Percentiles rank a stretch among this genome's conserved stretches.
These are phyloP conservation scores for Limnephilus lunatus DNA, from an alignment of 2,888 invertebrate genomes.

Conservation along the genomic window DNA sequence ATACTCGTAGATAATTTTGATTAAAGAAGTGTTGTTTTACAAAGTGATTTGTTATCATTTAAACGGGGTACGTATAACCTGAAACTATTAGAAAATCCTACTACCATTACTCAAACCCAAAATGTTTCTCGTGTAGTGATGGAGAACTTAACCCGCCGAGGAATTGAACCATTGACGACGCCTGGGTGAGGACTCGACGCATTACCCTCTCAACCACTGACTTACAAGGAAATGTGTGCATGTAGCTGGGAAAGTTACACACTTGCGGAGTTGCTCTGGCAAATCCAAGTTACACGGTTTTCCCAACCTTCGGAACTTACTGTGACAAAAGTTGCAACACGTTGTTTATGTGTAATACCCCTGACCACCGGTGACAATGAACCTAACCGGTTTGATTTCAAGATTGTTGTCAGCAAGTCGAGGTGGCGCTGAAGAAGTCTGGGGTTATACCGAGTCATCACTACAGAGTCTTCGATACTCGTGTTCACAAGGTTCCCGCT, in stretches of 20 bases:
- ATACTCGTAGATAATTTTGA: no score
- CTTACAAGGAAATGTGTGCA: background rate
- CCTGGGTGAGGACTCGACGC: no score
- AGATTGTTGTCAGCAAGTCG: background rate
- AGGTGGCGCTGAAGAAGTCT: background rate
- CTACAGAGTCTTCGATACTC: background rate
- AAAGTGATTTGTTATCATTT: no score
- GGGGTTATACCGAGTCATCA: background rate
- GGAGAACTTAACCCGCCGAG: no score
- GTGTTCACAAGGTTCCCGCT: background rate
- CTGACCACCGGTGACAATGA: background rate
- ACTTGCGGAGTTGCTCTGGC: background rate
- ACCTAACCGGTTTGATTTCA: background rate
- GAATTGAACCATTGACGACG: no score
- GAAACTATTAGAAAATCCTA: no score
- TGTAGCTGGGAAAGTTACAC: background rate
- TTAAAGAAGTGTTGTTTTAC: no score
- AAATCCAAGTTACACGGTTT: background rate
- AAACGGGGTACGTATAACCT: no score
- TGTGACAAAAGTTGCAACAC: background rate
- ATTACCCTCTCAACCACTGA: no score
- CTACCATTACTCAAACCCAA: no score
- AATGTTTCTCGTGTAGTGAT: no score
- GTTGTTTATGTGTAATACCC: background rate
- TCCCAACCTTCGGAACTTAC: background rate